phyloP scores from a whole-genome alignment of 1,140 invertebrate species.

The Mya arenaria region DNA sequence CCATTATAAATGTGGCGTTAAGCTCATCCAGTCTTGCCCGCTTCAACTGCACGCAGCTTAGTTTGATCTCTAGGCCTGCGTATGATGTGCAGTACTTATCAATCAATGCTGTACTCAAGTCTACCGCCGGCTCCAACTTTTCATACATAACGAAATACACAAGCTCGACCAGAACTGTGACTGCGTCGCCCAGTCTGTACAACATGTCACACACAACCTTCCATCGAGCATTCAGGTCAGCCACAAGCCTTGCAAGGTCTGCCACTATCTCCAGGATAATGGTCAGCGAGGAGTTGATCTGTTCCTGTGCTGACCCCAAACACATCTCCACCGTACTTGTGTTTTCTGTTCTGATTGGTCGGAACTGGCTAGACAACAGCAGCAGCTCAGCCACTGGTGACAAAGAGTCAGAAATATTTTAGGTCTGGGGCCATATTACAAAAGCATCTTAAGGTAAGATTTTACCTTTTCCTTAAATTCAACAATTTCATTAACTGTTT shows the following conservation, averaged over 20 bases:
- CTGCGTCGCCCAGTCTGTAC: constrained; percentile 50
- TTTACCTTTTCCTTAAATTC: no score
- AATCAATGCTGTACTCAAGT: constrained; percentile 56
- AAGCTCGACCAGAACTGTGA: constrained; percentile 55
- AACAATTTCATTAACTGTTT: no score
- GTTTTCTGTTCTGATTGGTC: constrained; percentile 59
- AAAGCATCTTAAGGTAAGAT: no score
- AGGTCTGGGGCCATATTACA: no score
- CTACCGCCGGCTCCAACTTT: constrained; percentile 19
- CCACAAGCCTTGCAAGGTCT: constrained; percentile 38
- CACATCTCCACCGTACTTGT: constrained; percentile 33
- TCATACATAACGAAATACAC: constrained; percentile 58
- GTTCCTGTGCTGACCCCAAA: constrained; percentile 26
- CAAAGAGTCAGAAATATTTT: no score
- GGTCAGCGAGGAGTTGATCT: constrained; percentile 40
- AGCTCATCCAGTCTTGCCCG: constrained; percentile 57
- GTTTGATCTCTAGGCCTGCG: constrained; percentile 59
- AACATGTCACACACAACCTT: constrained; percentile 52
- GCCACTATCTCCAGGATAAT: constrained; percentile 39
- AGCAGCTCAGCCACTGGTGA: constrained; percentile 68
- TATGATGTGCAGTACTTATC: constrained; percentile 59
- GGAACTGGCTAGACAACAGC: constrained; percentile 56
- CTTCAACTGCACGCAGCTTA: constrained; percentile 56
- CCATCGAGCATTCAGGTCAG: constrained; percentile 54
- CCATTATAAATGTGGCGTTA: constrained; percentile 53